Percentiles rank a stretch among this genome's conserved stretches.
Conservation (phyloP, 2,113 vertebrate species). For the Acinonyx jubatus region DNA sequence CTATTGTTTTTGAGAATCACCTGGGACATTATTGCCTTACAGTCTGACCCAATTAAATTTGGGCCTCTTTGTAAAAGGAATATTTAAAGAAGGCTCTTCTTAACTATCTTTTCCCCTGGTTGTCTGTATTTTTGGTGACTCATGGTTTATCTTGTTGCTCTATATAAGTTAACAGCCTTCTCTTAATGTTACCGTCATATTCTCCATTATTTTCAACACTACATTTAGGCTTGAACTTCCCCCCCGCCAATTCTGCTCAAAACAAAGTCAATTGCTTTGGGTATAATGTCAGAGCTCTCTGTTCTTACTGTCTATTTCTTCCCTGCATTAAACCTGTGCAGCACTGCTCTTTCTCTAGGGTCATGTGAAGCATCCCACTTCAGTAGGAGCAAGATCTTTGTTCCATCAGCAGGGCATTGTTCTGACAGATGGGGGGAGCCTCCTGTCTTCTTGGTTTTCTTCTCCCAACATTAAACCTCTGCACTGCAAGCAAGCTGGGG, state of each 20-base stretch:
- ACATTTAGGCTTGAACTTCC: neutral
- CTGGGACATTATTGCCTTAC: neutral
- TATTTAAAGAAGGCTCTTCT: neutral
- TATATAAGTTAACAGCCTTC: neutral
- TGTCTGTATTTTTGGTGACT: neutral
- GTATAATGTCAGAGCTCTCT: neutral
- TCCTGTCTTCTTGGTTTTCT: neutral
- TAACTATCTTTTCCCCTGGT: neutral
- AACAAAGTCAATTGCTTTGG: neutral
- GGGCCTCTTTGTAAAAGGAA: neutral
- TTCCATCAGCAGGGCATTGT: neutral
- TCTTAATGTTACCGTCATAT: neutral
- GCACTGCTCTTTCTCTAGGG: neutral
- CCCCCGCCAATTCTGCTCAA: neutral
- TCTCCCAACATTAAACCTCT: neutral
- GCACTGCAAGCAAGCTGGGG: neutral
- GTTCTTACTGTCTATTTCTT: neutral
- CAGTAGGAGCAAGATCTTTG: neutral
- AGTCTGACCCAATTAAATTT: neutral
- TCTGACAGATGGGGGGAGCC: accelerated
- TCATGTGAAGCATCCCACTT: neutral
- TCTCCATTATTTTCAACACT: neutral
- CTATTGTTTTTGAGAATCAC: neutral
- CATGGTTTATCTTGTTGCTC: neutral
- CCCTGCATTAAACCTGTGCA: neutral